A percentile compares a stretch with the other conserved stretches of the same genome.
phyloP scores from a whole-genome alignment of 2,797 vertebrate species.

The Silurus aristotelis region DNA sequence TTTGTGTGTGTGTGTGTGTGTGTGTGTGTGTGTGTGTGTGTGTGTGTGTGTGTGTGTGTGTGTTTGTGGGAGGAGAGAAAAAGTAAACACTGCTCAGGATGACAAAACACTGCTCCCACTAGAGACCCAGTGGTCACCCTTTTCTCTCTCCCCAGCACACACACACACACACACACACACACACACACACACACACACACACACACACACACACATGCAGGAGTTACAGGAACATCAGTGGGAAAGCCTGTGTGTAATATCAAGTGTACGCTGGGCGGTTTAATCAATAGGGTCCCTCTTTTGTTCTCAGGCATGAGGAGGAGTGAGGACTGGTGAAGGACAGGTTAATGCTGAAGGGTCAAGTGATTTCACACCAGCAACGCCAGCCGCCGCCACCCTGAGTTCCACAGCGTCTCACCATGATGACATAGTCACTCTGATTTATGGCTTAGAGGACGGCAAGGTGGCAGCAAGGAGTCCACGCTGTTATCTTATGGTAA shows the following conservation, averaged over 20 bases:
- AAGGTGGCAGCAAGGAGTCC: conserved; percentile 53
- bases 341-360: conserved; percentile 97
- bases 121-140: conserved; percentile 44
- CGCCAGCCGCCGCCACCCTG: conserved; percentile 87
- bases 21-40: conserved; percentile 11
- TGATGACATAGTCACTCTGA: conserved; percentile 96
- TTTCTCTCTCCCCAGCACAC: background rate
- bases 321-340: conserved; percentile 89
- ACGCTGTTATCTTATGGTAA: conserved; percentile 92
- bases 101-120: conserved; percentile 55
- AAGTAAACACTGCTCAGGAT: conserved; percentile 52
- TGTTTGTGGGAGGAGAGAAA: conserved; percentile 33
- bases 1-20: background rate
- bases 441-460: conserved; percentile 86
- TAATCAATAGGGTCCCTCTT: conserved; percentile 96
- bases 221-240: conserved; percentile 52
- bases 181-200: conserved; percentile 25
- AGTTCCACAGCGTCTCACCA: conserved; percentile 88
- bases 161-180: conserved; percentile 22
- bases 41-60: conserved; percentile 46
- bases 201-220: conserved; percentile 25
- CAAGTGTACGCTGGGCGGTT: conserved; percentile 87
- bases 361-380: conserved; percentile 98
- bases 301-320: conserved; percentile 87
- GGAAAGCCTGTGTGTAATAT: conserved; percentile 92